Conservation (phyloP, 2,113 vertebrate genomes). For the Bujurquina vittata region DNA sequence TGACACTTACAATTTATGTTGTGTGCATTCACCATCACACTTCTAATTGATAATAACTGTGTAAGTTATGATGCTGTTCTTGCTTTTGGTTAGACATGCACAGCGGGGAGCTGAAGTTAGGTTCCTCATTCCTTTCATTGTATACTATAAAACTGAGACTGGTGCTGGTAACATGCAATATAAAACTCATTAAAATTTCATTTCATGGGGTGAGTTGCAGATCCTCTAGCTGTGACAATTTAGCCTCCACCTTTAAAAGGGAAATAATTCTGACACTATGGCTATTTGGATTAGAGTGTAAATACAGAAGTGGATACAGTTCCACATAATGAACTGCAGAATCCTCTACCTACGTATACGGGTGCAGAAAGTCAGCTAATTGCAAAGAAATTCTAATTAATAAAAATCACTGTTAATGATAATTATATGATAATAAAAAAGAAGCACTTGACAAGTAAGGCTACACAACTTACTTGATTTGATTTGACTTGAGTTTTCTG, state of each 20-base stretch:
- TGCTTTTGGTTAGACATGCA: constrained; percentile 17
- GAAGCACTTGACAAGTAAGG: background rate
- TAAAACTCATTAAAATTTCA: constrained; percentile 68
- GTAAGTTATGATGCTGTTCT: constrained; percentile 6
- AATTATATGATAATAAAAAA: background rate
- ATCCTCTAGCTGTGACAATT: constrained; percentile 47
- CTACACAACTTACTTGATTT: background rate
- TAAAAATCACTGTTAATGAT: too few relatives aligned
- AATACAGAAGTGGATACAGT: background rate
- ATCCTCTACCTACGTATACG: background rate
- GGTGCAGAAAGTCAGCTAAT: background rate
- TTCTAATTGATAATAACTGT: constrained; percentile 17
- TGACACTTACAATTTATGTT: background rate
- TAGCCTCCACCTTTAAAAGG: constrained; percentile 40
- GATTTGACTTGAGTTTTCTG: background rate
- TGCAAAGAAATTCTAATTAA: background rate
- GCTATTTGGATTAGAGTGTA: constrained; percentile 3
- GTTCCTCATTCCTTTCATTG: constrained; percentile 31
- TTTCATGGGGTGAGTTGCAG: constrained; percentile 44
- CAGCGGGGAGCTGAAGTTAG: constrained; percentile 41
- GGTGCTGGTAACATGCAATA: constrained; percentile 48
- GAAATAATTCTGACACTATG: constrained; percentile 17
- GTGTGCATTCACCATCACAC: constrained; percentile 20
- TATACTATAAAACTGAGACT: constrained; percentile 36
- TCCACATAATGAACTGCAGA: background rate